Evolutionary conservation across 2,113 vertebrate species (phyloP).

Genomic region (Lepisosteus oculatus): DNA sequence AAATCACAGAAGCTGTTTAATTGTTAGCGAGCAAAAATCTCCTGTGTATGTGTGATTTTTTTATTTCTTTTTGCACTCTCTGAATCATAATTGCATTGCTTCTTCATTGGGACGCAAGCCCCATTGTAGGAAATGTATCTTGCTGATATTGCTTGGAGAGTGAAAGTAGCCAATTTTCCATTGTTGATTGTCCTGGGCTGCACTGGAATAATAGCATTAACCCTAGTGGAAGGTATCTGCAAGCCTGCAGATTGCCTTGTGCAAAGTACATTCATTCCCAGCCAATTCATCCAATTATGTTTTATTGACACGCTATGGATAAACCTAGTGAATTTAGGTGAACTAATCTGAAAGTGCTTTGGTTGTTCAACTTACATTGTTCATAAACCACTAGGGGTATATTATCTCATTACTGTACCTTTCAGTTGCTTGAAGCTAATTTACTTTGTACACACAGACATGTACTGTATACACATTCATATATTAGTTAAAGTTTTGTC

Average conservation of each 20-base stretch:
- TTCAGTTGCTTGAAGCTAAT: background rate
- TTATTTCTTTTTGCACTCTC: background rate
- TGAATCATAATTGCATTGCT: constrained; percentile 12
- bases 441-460: no score
- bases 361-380: constrained; percentile 28
- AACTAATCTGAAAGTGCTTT: constrained; percentile 39
- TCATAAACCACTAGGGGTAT: background rate
- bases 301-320: constrained; percentile 42
- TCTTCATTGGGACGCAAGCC: constrained; percentile 11
- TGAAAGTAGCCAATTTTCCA: constrained; percentile 35
- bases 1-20: constrained; percentile 30
- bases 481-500: no score
- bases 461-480: no score
- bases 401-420: constrained; percentile 3
- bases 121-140: constrained; percentile 25
- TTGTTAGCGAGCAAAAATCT: background rate
- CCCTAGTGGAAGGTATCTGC: constrained; percentile 42
- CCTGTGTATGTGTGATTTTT: background rate
- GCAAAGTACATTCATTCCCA: constrained; percentile 42
- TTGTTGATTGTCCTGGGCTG: constrained; percentile 35
- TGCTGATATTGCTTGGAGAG: constrained; percentile 21
- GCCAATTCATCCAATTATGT: constrained; percentile 51
- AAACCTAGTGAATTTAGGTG: constrained; percentile 30
- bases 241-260: constrained; percentile 41
- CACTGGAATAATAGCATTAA: constrained; percentile 50